Percentiles rank a stretch among this genome's conserved stretches.
These are phyloP conservation scores for Watsonalla cultraria DNA, from an alignment of 2,888 invertebrate species.

Conservation along the genomic window DNA sequence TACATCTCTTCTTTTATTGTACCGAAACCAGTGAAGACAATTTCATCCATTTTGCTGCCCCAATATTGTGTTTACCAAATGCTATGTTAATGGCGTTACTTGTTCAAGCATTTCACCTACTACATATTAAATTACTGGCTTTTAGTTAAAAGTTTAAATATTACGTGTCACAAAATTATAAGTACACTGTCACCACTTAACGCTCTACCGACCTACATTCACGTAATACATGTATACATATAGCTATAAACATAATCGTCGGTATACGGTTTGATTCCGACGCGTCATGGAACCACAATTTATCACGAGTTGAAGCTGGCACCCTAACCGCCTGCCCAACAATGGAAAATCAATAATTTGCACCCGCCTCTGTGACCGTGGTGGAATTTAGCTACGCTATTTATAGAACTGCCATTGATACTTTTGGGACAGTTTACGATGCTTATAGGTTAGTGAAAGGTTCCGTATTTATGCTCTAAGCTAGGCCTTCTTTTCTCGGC, in stretches of 20 bases:
- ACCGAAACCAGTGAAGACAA: too few relatives aligned
- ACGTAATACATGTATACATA: background rate
- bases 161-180: too few relatives aligned
- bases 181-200: background rate
- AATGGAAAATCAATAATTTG: constrained; percentile 59
- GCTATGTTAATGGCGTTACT: too few relatives aligned
- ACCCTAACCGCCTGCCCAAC: constrained; percentile 48
- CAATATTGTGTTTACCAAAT: too few relatives aligned
- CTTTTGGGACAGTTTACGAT: background rate
- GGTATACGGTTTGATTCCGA: constrained; percentile 38
- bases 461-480: too few relatives aligned
- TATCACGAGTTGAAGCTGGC: constrained; percentile 41
- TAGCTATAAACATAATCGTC: constrained; percentile 13
- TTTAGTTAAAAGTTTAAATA: too few relatives aligned
- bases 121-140: too few relatives aligned
- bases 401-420: constrained; percentile 18
- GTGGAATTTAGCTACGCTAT: constrained; percentile 16
- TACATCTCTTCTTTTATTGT: too few relatives aligned
- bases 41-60: too few relatives aligned
- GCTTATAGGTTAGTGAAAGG: background rate
- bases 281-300: constrained; percentile 52
- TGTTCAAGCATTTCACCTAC: too few relatives aligned
- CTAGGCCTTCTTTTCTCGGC: too few relatives aligned
- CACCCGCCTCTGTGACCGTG: constrained; percentile 24
- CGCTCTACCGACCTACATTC: background rate